A percentile compares a stretch with the other conserved stretches of the same genome.
Evolutionary conservation across 2,113 vertebrate species (phyloP).

Genomic region (Toxostoma redivivum): DNA sequence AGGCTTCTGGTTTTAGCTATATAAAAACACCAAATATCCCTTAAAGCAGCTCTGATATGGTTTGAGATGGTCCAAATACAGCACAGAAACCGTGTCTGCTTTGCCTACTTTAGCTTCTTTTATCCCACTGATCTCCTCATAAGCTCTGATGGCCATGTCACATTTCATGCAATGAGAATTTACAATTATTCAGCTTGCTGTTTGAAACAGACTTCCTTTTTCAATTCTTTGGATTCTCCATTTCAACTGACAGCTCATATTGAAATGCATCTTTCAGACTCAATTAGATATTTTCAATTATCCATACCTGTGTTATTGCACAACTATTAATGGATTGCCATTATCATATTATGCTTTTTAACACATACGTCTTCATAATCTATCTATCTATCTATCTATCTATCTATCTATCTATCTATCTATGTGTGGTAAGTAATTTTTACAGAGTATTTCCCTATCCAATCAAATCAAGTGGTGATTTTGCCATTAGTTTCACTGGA

Average conservation of each 20-base stretch:
- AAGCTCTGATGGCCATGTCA: background rate
- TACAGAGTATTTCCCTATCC: background rate
- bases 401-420: too few species aligned
- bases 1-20: background rate
- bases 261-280: background rate
- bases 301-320: background rate
- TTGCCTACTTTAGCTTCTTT: background rate
- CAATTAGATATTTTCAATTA: background rate
- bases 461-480: background rate
- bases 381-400: too few species aligned
- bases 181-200: background rate
- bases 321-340: background rate
- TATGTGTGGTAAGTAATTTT: background rate
- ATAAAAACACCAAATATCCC: background rate
- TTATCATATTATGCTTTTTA: background rate
- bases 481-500: background rate
- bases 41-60: background rate
- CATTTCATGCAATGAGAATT: background rate
- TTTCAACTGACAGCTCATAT: background rate
- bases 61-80: background rate
- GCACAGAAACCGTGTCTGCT: background rate
- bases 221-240: background rate
- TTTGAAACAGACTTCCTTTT: background rate
- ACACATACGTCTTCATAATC: background rate
- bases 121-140: background rate